Evolutionary conservation across 1,140 invertebrate species (phyloP).

Genomic region (Micrasema minimum): DNA sequence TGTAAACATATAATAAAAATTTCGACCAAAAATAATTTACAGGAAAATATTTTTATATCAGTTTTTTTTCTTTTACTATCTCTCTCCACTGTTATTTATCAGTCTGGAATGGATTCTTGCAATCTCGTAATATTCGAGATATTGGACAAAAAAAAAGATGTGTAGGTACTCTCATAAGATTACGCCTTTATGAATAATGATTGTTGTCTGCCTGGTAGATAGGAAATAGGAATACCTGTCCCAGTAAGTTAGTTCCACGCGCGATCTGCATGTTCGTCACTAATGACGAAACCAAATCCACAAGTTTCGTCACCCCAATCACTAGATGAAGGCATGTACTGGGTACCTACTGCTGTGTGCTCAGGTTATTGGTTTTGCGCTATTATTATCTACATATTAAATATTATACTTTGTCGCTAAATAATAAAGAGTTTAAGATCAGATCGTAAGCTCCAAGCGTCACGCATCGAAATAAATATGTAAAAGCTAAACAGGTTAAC

Average conservation of each 20-base stretch:
- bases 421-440: no score
- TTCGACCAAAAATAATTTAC: no score
- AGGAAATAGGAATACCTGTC: not conserved
- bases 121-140: not conserved
- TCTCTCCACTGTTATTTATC: no score
- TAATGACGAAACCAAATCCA: not conserved
- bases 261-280: not conserved
- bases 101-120: not conserved
- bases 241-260: constrained; percentile 1
- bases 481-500: no score
- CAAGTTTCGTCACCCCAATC: not conserved
- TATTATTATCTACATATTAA: no score
- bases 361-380: no score
- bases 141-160: constrained; percentile 3
- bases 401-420: no score
- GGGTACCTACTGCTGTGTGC: no score
- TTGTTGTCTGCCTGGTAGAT: not conserved
- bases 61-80: not conserved
- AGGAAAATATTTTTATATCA: not conserved
- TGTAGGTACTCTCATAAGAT: not conserved
- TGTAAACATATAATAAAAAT: no score
- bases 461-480: no score
- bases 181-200: no score
- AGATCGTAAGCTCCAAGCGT: no score
- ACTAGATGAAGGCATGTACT: not conserved